Conservation (phyloP, 2,888 invertebrate genomes). For the Ephialtes manifestator region DNA sequence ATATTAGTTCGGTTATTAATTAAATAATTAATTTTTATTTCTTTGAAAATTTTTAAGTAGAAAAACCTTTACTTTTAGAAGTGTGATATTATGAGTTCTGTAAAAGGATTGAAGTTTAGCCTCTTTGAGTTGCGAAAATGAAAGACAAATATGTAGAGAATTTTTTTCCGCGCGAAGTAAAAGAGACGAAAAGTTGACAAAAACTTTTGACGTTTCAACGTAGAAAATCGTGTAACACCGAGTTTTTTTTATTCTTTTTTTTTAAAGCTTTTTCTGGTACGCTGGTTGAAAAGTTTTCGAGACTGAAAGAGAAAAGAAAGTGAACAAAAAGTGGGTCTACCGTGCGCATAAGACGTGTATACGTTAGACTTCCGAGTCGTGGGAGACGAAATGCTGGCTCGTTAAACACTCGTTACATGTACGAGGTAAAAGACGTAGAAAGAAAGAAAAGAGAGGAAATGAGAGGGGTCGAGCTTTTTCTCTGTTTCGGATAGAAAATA, state of each 20-base stretch:
- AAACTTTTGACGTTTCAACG: constrained; percentile 39
- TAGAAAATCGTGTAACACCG: constrained; percentile 58
- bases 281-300: constrained; percentile 57
- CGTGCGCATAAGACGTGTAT: constrained; percentile 33
- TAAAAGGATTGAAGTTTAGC: background rate
- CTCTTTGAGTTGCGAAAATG: constrained; percentile 10
- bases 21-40: too few species aligned
- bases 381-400: constrained; percentile 61
- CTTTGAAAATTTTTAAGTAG: too few species aligned
- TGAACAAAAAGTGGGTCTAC: constrained; percentile 29
- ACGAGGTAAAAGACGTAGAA: constrained; percentile 22
- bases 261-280: constrained; percentile 42
- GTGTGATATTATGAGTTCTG: too few species aligned
- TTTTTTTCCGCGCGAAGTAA: constrained; percentile 26
- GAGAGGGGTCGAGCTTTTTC: constrained; percentile 1
- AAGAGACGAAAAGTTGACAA: constrained; percentile 48
- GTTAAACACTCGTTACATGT: constrained; percentile 66
- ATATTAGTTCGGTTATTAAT: background rate
- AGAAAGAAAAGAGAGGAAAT: background rate
- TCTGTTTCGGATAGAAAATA: constrained; percentile 21
- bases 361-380: constrained; percentile 29
- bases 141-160: constrained; percentile 24
- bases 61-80: too few species aligned
- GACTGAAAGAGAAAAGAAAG: constrained; percentile 38
- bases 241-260: constrained; percentile 21